Conservation (phyloP, 1,140 invertebrate species). For the Phenacoccus solenopsis region DNA sequence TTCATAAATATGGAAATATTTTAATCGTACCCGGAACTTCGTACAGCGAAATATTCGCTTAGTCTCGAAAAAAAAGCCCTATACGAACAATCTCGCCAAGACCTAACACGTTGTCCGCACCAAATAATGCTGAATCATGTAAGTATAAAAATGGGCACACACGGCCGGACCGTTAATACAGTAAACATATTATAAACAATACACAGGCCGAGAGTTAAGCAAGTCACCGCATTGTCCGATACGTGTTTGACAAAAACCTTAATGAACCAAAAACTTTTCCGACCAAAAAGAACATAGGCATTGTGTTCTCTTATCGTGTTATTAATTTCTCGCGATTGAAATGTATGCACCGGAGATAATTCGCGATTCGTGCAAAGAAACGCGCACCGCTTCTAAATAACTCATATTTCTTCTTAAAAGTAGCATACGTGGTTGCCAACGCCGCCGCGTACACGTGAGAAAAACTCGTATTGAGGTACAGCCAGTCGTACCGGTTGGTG, state of each 20-base stretch:
- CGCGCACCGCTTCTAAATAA: slow-evolving; percentile 6
- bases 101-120: slow-evolving; percentile 10
- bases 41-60: background rate
- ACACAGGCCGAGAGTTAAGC: background rate
- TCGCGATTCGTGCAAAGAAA: slow-evolving; percentile 17
- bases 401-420: background rate
- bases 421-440: too few species aligned
- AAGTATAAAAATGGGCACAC: slow-evolving; percentile 12
- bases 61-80: background rate
- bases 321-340: slow-evolving; percentile 7
- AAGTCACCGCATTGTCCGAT: slow-evolving; percentile 13
- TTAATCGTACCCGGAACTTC: background rate
- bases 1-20: slow-evolving; percentile 3
- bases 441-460: too few species aligned
- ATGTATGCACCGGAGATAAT: slow-evolving; percentile 9
- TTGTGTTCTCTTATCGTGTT: background rate
- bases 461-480: too few species aligned
- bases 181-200: slow-evolving; percentile 14
- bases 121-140: slow-evolving; percentile 9
- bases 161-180: background rate
- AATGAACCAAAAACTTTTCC: slow-evolving; percentile 1
- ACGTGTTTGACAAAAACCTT: slow-evolving; percentile 15
- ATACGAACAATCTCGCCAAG: background rate
- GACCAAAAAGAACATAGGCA: background rate
- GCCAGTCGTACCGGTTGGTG: too few species aligned